phyloP scores from a whole-genome alignment of 2,888 invertebrate genomes.

The Oxycera nigricornis region DNA sequence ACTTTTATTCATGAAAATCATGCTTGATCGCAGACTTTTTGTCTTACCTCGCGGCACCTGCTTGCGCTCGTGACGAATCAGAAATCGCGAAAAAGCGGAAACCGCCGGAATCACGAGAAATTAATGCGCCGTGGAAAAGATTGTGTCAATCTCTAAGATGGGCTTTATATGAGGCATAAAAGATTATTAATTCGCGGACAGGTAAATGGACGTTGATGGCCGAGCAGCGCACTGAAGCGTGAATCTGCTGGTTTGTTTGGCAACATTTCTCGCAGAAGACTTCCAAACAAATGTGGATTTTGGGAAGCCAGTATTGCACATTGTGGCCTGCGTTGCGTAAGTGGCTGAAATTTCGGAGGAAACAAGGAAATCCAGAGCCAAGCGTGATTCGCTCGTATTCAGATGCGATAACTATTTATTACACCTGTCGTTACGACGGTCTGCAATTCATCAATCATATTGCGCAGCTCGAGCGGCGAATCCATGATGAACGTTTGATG shows the following conservation, averaged over 20 bases:
- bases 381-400: no score
- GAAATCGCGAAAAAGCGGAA: background rate
- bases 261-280: background rate
- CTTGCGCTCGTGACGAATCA: background rate
- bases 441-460: no score
- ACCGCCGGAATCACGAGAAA: background rate
- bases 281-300: background rate
- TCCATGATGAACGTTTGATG: no score
- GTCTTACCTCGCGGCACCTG: background rate
- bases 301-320: background rate
- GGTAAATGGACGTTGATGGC: background rate
- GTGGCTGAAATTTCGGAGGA: no score
- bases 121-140: background rate
- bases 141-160: background rate
- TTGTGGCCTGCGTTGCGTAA: no score
- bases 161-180: background rate
- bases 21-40: background rate
- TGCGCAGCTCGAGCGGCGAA: no score
- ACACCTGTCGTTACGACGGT: no score
- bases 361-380: no score
- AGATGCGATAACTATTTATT: no score
- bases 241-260: background rate
- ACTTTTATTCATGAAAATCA: slow-evolving; percentile 24
- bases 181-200: background rate
- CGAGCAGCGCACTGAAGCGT: background rate